phyloP scores from a whole-genome alignment of 2,797 vertebrate genomes.

The Rhinatrema bivittatum region DNA sequence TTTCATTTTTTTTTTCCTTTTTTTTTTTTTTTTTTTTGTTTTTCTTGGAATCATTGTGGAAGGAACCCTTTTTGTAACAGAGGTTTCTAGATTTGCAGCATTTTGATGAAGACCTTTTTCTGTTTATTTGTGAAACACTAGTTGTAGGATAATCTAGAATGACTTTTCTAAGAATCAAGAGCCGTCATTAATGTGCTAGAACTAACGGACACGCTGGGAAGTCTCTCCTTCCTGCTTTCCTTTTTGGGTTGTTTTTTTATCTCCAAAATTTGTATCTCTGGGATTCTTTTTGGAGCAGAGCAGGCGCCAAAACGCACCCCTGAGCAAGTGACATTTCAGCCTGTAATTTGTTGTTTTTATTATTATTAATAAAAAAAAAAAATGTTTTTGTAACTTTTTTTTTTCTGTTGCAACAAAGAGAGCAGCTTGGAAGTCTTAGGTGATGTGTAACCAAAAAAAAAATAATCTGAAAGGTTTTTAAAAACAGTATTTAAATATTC shows the following conservation, averaged over 20 bases:
- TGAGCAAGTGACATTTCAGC: slow-evolving; percentile 87
- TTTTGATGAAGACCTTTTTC: slow-evolving; percentile 87
- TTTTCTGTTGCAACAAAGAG: slow-evolving; percentile 82
- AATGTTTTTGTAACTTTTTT: slow-evolving; percentile 59
- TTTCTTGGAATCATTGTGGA: slow-evolving; percentile 72
- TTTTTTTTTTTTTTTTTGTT: slow-evolving; percentile 16
- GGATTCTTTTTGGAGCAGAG: slow-evolving; percentile 46
- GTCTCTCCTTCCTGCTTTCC: slow-evolving; percentile 43
- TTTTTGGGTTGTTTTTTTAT: slow-evolving; percentile 44
- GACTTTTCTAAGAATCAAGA: slow-evolving; percentile 88
- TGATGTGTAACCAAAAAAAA: slow-evolving; percentile 60
- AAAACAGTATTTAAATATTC: slow-evolving; percentile 74
- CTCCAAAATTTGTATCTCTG: slow-evolving; percentile 43
- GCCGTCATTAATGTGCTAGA: slow-evolving; percentile 76
- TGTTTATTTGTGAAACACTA: slow-evolving; percentile 96
- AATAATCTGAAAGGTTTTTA: slow-evolving; percentile 40
- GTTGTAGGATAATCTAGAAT: slow-evolving; percentile 92
- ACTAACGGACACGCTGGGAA: slow-evolving; percentile 73
- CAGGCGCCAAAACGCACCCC: slow-evolving; percentile 66
- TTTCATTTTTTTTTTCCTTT: too few relatives aligned
- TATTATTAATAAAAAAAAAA: too few relatives aligned
- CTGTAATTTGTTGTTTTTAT: slow-evolving; percentile 75
- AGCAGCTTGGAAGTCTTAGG: slow-evolving; percentile 96
- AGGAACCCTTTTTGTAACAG: slow-evolving; percentile 80
- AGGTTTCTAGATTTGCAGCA: slow-evolving; percentile 91